Evolutionary conservation across 1,140 invertebrate genomes (phyloP).

Genomic region (Pogonognathellus flavescens): DNA sequence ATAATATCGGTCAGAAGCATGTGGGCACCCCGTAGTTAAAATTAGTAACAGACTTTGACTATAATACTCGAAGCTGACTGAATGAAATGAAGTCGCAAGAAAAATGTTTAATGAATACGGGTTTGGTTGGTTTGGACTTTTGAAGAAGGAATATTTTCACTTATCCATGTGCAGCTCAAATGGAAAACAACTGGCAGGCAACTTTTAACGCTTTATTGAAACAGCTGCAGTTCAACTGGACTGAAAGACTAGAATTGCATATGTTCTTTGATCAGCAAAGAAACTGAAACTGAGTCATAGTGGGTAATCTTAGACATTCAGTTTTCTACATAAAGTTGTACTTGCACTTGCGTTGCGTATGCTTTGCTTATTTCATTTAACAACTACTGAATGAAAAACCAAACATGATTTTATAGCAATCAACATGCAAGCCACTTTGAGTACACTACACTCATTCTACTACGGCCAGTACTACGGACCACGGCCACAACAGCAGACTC

Average conservation of each 20-base stretch:
- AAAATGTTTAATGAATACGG: conserved; percentile 10
- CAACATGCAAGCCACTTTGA: too few species aligned
- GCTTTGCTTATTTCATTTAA: too few species aligned
- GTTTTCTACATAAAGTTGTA: conserved; percentile 8
- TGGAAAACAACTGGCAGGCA: conserved; percentile 39
- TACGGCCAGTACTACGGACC: too few species aligned
- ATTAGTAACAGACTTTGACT: conserved; percentile 12
- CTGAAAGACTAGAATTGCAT: conserved; percentile 29
- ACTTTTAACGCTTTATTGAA: conserved; percentile 19
- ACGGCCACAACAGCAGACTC: too few species aligned
- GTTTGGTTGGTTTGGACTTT: background rate
- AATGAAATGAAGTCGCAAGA: conserved; percentile 13
- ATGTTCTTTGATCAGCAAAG: conserved; percentile 17
- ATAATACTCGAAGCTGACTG: conserved; percentile 4
- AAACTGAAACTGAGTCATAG: background rate
- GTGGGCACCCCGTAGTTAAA: background rate
- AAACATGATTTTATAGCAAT: too few species aligned
- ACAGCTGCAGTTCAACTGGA: conserved; percentile 1
- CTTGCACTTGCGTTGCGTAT: background rate
- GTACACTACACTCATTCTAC: too few species aligned
- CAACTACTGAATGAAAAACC: too few species aligned
- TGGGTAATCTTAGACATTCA: background rate
- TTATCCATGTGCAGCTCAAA: conserved; percentile 30
- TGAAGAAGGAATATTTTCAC: conserved; percentile 2
- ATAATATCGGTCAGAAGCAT: background rate